Base-by-base conservation (phyloP, 2,888 invertebrate genomes). In the Rotaria magnacalcarata region DNA sequence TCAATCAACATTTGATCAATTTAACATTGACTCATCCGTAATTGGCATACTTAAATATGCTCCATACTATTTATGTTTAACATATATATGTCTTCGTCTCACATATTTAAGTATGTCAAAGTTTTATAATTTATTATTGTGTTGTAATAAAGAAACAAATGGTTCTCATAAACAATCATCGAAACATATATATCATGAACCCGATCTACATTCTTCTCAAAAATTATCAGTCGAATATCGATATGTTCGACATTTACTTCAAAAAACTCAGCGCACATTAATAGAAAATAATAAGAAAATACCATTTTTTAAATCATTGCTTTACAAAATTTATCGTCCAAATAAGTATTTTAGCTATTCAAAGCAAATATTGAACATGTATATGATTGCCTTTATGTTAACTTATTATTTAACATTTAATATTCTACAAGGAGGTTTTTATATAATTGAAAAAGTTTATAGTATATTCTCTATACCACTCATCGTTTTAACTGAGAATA, bases 311-410 rank as follows among this genome's bases (percentile, higher is more conserved):
- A 43, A 80, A 80, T 47, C 43, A 19, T n/a, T 80, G n/a, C 11
- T 80, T 14, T 80, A 80, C n/a, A 43, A 47, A 47, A 47, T 80
- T 47, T 80, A 80, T 80, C 80, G 80, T 80, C 80, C 80, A 80
- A 80, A 80, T 47, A 85, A 85, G 50, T 80, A 84, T 84, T 86
- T 85, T 52, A 74, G 56, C 52, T 86, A 84, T 84, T 86, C 86
- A 11, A 86, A 86, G 85, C 75, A 86, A 56, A 74, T 86, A 34
- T 54, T 86, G 16, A 86, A 86, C 34, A 86, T 85, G 43, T 75
- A 86, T 80, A 84, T 86, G 16, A 86, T 86, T 60, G 86, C 86
- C 8, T 85, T 85, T 84, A 86, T 86, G 67, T 58, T 86, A 58
- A 74, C 85, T 14, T 86, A 86, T 80, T 86, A 86, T 60, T 58